Percentiles rank a stretch among this genome's conserved stretches.
Conservation (phyloP, 2,113 vertebrate genomes). For the Semnornis frantzii region DNA sequence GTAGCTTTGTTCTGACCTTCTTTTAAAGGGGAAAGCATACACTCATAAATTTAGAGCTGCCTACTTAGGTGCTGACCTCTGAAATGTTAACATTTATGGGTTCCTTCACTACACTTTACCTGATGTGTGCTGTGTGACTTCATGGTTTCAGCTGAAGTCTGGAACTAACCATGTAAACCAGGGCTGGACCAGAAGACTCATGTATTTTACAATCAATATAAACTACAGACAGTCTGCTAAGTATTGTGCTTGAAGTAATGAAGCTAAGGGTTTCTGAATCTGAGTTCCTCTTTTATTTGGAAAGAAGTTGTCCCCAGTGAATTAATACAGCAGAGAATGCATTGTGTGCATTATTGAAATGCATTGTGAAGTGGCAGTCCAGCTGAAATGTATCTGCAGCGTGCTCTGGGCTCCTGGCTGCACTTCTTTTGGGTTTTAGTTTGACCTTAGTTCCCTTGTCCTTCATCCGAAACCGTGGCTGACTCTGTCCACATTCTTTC, state of each 20-base stretch:
- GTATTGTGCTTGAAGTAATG: slow-evolving; percentile 23
- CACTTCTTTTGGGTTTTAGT: slow-evolving; percentile 64
- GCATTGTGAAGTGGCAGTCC: slow-evolving; percentile 38
- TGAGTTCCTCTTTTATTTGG: neutral
- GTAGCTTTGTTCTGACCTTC: neutral
- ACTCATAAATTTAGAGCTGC: neutral
- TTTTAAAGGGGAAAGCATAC: neutral
- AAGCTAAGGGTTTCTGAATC: neutral
- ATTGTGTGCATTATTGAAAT: slow-evolving; percentile 63
- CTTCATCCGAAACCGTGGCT: slow-evolving; percentile 62
- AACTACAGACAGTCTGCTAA: neutral
- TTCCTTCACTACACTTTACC: neutral
- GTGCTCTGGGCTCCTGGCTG: slow-evolving; percentile 43
- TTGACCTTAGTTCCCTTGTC: slow-evolving; percentile 71
- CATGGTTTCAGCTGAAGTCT: neutral
- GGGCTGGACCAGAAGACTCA: neutral
- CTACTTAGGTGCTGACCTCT: neutral
- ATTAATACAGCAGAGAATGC: slow-evolving; percentile 53
- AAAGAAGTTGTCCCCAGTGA: slow-evolving; percentile 20
- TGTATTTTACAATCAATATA: neutral
- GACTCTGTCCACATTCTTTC: slow-evolving; percentile 77
- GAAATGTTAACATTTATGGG: neutral
- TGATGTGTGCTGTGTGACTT: neutral
- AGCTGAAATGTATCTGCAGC: slow-evolving; percentile 35
- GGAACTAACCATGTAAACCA: neutral